phyloP scores from a whole-genome alignment of 2,797 vertebrate species.

The Ctenopoma kingsleyae region DNA sequence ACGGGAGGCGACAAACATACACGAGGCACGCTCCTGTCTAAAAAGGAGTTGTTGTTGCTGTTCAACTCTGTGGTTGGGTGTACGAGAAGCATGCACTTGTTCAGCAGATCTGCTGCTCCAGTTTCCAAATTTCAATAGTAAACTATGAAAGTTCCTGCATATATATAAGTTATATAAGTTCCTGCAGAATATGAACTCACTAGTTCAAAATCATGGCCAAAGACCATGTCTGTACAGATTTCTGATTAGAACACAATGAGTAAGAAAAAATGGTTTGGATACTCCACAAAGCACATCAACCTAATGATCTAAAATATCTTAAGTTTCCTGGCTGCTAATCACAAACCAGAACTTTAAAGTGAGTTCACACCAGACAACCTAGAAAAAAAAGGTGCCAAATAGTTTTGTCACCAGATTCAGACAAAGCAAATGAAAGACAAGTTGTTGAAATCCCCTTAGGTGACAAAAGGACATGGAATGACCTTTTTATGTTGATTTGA shows the following conservation, averaged over 20 bases:
- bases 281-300: constrained; percentile 18
- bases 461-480: constrained; percentile 54
- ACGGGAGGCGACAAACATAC: too few species aligned
- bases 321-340: constrained; percentile 11
- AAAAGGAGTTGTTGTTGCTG: too few species aligned
- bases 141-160: too few species aligned
- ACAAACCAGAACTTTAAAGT: constrained; percentile 42
- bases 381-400: constrained; percentile 42
- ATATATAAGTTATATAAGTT: too few species aligned
- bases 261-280: background rate
- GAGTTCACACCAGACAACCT: constrained; percentile 39
- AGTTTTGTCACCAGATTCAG: constrained; percentile 43
- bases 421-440: constrained; percentile 55
- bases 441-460: constrained; percentile 41
- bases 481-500: constrained; percentile 69
- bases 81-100: too few species aligned
- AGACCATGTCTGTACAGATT: constrained; percentile 6
- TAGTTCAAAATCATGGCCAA: background rate
- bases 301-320: background rate
- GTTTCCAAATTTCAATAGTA: too few species aligned
- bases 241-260: constrained; percentile 34
- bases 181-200: too few species aligned
- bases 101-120: too few species aligned
- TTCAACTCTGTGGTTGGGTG: too few species aligned
- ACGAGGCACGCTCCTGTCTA: too few species aligned